These are phyloP conservation scores for Caenorhabditis tropicalis DNA, from an alignment of 1,140 invertebrate genomes.

Conservation along the genomic window DNA sequence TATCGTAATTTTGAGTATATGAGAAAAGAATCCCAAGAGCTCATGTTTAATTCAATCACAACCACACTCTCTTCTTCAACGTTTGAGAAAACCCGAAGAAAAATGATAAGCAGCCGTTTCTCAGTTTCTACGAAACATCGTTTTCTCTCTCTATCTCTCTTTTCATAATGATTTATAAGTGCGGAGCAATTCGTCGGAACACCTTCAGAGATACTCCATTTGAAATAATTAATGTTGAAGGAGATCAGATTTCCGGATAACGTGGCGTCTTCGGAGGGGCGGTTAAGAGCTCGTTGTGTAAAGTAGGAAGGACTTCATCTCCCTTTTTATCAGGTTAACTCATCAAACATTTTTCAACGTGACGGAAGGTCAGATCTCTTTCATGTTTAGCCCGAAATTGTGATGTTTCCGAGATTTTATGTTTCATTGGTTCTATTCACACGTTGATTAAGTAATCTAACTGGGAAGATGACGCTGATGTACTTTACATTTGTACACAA, in stretches of 20 bases:
- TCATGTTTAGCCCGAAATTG: background rate
- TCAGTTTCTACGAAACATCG: background rate
- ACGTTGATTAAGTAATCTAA: background rate
- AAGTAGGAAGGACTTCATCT: constrained; percentile 16
- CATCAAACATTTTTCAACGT: constrained; percentile 30
- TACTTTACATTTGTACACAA: background rate
- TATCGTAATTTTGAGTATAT: background rate
- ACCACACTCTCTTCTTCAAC: background rate
- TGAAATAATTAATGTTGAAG: constrained; percentile 35
- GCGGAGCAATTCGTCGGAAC: constrained; percentile 7
- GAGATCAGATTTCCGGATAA: constrained; percentile 41
- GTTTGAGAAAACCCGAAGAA: background rate
- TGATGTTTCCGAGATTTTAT: background rate
- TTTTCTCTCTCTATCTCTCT: too few relatives aligned
- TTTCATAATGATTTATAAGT: background rate
- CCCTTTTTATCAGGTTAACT: constrained; percentile 38
- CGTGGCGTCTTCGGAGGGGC: background rate
- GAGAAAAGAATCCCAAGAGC: constrained; percentile 1
- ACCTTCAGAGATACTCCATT: constrained; percentile 1
- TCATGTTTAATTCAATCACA: constrained; percentile 32
- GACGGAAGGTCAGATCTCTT: background rate
- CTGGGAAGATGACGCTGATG: background rate
- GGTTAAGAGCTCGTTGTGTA: background rate
- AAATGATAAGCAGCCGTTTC: background rate
- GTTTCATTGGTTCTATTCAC: background rate